phyloP scores from a whole-genome alignment of 2,888 invertebrate species.

The Eubasilissa splendida region DNA sequence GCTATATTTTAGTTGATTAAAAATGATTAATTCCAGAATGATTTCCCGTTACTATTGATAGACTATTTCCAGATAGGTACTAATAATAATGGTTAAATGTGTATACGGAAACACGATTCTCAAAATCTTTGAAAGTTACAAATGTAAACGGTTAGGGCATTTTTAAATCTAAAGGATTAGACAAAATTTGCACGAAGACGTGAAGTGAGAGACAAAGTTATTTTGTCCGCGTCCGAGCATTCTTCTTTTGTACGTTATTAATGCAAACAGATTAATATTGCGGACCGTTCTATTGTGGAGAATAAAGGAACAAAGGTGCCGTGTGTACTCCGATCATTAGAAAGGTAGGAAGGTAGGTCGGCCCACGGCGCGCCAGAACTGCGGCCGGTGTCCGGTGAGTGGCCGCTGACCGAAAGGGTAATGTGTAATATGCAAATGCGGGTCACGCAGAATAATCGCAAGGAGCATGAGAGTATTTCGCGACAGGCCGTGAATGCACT shows the following conservation, averaged over 20 bases:
- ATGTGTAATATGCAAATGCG: conserved; percentile 56
- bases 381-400: conserved; percentile 39
- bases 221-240: neutral
- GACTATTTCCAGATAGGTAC: no score
- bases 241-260: conserved; percentile 38
- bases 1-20: neutral
- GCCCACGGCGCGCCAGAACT: neutral
- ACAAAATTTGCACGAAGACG: conserved; percentile 8
- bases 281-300: conserved; percentile 19
- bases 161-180: conserved; percentile 6
- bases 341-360: conserved; percentile 31
- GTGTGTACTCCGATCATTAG: conserved; percentile 44
- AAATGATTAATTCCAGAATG: neutral
- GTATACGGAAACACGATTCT: no score
- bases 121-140: no score
- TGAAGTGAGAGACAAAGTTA: neutral
- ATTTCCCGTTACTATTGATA: neutral
- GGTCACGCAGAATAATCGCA: conserved; percentile 58
- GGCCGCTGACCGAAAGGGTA: neutral
- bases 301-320: conserved; percentile 36
- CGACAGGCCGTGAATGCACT: conserved; percentile 44
- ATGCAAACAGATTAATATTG: conserved; percentile 53
- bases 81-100: no score
- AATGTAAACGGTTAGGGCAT: no score
- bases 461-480: conserved; percentile 58